Percentiles rank a stretch among this genome's conserved stretches.
Conservation (phyloP, 2,113 vertebrate genomes). For the Bombycilla garrulus region DNA sequence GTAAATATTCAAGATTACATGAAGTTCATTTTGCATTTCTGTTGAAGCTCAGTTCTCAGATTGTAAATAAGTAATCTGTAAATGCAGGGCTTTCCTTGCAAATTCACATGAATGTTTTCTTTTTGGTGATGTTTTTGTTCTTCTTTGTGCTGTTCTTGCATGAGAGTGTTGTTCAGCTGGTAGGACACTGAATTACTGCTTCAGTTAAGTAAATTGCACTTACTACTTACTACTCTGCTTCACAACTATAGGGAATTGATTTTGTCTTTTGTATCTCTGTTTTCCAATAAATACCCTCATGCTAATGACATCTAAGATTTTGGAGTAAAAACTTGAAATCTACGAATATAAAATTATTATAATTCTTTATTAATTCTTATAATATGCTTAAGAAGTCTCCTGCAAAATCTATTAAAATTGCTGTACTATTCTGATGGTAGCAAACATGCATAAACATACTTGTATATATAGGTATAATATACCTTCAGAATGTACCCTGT, state of each 20-base stretch:
- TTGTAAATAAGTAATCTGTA: neutral
- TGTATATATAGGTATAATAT: neutral
- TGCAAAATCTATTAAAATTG: neutral
- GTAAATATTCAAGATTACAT: neutral
- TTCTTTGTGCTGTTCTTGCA: neutral
- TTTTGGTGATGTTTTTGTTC: neutral
- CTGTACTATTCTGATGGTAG: neutral
- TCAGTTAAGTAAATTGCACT: neutral
- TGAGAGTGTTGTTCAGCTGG: neutral
- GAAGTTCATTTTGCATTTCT: neutral
- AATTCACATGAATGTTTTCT: neutral
- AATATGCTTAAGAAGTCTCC: neutral
- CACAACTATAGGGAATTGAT: neutral
- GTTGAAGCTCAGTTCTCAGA: neutral
- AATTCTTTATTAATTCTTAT: too few species aligned
- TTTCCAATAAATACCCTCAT: neutral
- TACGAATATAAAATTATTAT: neutral
- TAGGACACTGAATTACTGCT: neutral
- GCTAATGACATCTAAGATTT: neutral
- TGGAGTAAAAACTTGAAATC: neutral
- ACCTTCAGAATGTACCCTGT: neutral
- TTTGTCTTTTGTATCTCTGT: neutral
- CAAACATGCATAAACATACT: neutral
- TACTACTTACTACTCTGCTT: neutral
- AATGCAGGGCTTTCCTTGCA: neutral